These are phyloP conservation scores for Dastarcus helophoroides DNA, from an alignment of 2,888 invertebrate genomes.

Conservation along the genomic window DNA sequence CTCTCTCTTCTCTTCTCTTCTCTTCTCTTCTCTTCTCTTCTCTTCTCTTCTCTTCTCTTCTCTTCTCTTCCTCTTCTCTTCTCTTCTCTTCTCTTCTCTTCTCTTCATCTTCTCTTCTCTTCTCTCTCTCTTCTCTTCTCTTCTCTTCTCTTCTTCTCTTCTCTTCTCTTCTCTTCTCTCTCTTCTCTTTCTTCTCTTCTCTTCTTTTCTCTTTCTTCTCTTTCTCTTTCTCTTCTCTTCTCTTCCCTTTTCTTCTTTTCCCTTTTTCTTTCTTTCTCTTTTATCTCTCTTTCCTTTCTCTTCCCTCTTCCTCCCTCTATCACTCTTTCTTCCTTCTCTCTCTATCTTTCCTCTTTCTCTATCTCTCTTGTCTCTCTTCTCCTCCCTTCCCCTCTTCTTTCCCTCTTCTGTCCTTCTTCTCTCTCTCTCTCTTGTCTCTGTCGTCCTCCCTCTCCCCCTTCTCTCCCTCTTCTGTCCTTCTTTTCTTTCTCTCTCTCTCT, in stretches of 20 bases:
- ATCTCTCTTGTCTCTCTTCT: background rate
- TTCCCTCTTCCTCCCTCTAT: background rate
- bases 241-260: background rate
- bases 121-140: background rate
- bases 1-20: background rate
- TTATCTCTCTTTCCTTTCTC: background rate
- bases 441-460: background rate
- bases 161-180: background rate
- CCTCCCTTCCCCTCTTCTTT: background rate
- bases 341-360: no score
- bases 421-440: conserved; percentile 1
- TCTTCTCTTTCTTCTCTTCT: background rate
- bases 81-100: background rate
- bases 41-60: background rate
- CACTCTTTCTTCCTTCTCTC: no score
- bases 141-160: background rate
- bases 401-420: no score
- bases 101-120: no score
- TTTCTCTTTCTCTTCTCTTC: background rate
- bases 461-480: no score
- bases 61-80: background rate
- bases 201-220: background rate
- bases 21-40: background rate
- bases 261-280: background rate
- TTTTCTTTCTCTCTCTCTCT: no score